Percentiles rank a stretch among this genome's conserved stretches.
Conservation (phyloP, 2,797 vertebrate genomes). For the Garrulus glandarius region DNA sequence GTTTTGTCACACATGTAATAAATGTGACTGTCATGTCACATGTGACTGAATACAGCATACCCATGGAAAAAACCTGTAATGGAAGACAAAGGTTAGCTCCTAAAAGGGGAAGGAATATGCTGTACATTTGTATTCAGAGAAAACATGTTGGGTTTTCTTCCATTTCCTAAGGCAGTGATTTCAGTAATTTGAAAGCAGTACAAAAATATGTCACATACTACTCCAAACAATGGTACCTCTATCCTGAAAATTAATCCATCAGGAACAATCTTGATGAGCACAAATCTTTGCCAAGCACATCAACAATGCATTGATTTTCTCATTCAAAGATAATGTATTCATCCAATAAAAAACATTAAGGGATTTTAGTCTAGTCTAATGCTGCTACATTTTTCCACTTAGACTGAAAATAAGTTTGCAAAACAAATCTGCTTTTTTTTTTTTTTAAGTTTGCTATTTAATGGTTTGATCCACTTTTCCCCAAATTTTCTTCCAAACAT, state of each 20-base stretch:
- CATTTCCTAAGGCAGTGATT: neutral
- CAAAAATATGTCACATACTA: neutral
- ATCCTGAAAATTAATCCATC: constrained; percentile 22
- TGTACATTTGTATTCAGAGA: neutral
- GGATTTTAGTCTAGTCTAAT: neutral
- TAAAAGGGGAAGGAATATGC: neutral
- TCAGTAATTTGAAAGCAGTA: constrained; percentile 25
- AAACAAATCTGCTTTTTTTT: neutral
- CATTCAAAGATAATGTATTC: neutral
- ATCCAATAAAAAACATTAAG: neutral
- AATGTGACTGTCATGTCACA: neutral
- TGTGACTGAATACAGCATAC: neutral
- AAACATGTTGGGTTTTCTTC: neutral
- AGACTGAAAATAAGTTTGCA: neutral
- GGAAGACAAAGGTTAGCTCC: neutral
- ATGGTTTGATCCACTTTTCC: neutral
- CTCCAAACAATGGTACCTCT: neutral
- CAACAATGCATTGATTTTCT: neutral
- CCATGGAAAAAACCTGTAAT: neutral
- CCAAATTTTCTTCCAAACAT: neutral
- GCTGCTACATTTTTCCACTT: neutral
- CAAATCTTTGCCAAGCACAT: neutral
- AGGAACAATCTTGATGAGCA: neutral
- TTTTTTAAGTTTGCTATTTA: neutral
- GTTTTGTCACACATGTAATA: neutral